Evolutionary conservation across 2,888 invertebrate species (phyloP).

Genomic region (Kryphioiulus occultus): DNA sequence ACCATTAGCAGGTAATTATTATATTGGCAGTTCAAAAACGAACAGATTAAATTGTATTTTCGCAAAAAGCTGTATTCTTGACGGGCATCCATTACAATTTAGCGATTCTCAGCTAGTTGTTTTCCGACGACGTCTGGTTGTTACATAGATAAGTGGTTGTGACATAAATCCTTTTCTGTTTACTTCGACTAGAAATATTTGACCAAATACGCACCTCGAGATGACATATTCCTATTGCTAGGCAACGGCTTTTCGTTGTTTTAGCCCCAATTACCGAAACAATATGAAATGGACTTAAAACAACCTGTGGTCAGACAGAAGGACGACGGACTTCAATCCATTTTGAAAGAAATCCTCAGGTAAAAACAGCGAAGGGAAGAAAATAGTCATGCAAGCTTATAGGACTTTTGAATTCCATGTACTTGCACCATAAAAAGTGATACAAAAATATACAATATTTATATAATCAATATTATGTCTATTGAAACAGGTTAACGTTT

Average conservation of each 20-base stretch:
- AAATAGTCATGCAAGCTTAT: neutral
- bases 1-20: too few species aligned
- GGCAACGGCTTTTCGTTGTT: neutral
- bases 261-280: neutral
- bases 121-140: too few species aligned
- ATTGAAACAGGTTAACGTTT: too few species aligned
- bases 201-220: neutral
- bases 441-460: too few species aligned
- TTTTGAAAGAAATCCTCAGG: neutral
- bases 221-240: neutral
- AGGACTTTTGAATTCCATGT: too few species aligned
- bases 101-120: too few species aligned
- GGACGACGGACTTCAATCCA: neutral
- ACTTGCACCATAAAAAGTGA: too few species aligned
- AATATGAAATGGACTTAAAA: neutral
- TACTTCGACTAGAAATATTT: neutral
- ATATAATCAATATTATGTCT: too few species aligned
- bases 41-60: too few species aligned
- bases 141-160: neutral
- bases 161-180: neutral
- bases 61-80: too few species aligned
- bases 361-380: neutral
- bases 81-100: too few species aligned
- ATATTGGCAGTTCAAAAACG: too few species aligned
- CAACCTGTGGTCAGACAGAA: neutral